A percentile compares a stretch with the other conserved stretches of the same genome.
These are phyloP conservation scores for Scrobipalpa costella DNA, from an alignment of 2,888 invertebrate genomes.

Conservation along the genomic window DNA sequence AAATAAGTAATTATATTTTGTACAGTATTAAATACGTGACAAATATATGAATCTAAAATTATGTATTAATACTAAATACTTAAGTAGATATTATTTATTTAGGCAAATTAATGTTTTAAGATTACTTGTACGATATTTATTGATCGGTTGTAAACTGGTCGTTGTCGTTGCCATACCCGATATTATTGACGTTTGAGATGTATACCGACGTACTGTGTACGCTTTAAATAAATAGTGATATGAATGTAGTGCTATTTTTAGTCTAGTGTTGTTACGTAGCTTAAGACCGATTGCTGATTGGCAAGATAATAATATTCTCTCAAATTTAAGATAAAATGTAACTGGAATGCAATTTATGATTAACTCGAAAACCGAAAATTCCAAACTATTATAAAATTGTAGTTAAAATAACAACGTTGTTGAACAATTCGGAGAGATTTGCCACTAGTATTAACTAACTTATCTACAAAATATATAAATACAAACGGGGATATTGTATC, in stretches of 20 bases:
- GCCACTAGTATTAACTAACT: too few relatives aligned
- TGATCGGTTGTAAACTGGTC: conserved; percentile 17
- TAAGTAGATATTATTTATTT: conserved; percentile 53
- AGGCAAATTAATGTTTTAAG: conserved; percentile 41
- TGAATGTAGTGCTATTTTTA: conserved; percentile 35
- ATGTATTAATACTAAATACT: conserved; percentile 4
- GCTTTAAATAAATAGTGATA: conserved; percentile 35
- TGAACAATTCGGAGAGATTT: too few relatives aligned
- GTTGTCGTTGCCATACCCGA: conserved; percentile 21
- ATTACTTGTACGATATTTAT: conserved; percentile 12
- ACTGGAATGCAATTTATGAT: too few relatives aligned
- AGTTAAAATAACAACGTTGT: too few relatives aligned
- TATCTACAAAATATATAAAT: too few relatives aligned
- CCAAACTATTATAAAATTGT: too few relatives aligned
- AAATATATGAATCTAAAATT: conserved; percentile 30
- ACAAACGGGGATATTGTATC: too few relatives aligned
- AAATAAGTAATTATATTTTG: conserved; percentile 49
- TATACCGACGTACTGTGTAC: conserved; percentile 43
- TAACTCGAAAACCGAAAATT: too few relatives aligned
- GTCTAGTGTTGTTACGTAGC: neutral
- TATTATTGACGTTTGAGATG: conserved; percentile 22
- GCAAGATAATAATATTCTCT: neutral
- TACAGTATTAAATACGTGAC: conserved; percentile 57
- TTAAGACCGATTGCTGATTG: neutral
- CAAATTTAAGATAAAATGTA: neutral